Base-by-base conservation (phyloP, 2,797 vertebrate genomes). In the Gymnocypris eckloni region DNA sequence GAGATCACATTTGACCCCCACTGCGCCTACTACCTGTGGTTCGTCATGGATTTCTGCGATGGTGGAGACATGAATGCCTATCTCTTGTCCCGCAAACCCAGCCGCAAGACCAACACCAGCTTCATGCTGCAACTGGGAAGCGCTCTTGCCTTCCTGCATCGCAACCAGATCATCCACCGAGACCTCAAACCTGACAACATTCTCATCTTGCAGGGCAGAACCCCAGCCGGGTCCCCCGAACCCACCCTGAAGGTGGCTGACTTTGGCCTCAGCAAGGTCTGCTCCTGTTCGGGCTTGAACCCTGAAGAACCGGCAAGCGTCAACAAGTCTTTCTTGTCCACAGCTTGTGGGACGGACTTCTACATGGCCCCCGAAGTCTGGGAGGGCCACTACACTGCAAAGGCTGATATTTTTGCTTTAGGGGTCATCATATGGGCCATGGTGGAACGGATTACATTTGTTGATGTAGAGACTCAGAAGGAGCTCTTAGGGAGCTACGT, bases 141-240 rank as follows among this genome's bases (percentile, higher is more conserved):
- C 0, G 98, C 98, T 0, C 95, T 99, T 93, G 98, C 97, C 45
- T 99, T 99, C 92, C 95, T 99, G 89, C 98, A 99, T 94, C 97
- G 97, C 82, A 99, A 99, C 89, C 97, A 97, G 94, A 99, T 99
- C 87, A 98, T 99, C 86, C 98, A 99, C 87, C 93, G 98, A 0
- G 98, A 99, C 93, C 97, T 99, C 92, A 99, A 99, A 88, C 98
- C 98, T 0, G 98, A 99, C 94, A 99, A 99, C 91, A 99, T 99
- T 91, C 95, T 99, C 87, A 97, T 99, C 88, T 98, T 95, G 0
- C 97, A 96, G 93, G 95, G 95, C 87, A 92, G 96, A 87, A 88
- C 94, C 64, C 94, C 94, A 0, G 91, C 96, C 0, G 95, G 95
- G 50, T 94, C 94, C 25, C 92, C 93, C 0, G 97, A 99, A 89